phyloP scores from a whole-genome alignment of 1,140 invertebrate species.

The Drosophila biarmipes region DNA sequence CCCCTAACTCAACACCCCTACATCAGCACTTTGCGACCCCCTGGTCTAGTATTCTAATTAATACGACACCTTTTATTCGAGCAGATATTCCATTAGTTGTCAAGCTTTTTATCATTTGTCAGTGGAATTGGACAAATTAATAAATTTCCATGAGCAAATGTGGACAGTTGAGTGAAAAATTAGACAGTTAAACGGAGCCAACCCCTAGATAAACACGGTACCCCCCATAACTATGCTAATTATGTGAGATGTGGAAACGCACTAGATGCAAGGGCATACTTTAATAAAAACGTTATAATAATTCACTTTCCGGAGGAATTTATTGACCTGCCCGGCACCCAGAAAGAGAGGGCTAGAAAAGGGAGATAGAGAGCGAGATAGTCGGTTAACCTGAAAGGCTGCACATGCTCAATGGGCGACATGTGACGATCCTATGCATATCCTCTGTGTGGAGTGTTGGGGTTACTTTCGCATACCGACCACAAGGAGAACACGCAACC shows the following conservation, averaged over 20 bases:
- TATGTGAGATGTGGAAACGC: slow-evolving; percentile 60
- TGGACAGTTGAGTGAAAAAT: slow-evolving; percentile 81
- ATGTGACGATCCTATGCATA: slow-evolving; percentile 48
- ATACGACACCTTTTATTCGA: slow-evolving; percentile 65
- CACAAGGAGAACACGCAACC: slow-evolving; percentile 61
- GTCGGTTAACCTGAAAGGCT: slow-evolving; percentile 73
- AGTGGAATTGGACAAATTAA: slow-evolving; percentile 78
- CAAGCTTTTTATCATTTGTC: slow-evolving; percentile 82
- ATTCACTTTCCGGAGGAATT: slow-evolving; percentile 74
- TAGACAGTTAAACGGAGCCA: slow-evolving; percentile 59
- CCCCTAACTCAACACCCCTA: slow-evolving; percentile 23
- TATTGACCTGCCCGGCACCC: slow-evolving; percentile 58
- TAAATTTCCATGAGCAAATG: slow-evolving; percentile 75
- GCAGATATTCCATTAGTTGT: slow-evolving; percentile 59
- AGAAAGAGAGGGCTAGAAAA: slow-evolving; percentile 8
- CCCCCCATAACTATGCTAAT: slow-evolving; percentile 76
- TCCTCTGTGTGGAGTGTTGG: slow-evolving; percentile 22
- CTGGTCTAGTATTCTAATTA: slow-evolving; percentile 62
- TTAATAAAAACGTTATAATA: slow-evolving; percentile 83
- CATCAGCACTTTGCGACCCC: slow-evolving; percentile 10
- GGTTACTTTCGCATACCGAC: slow-evolving; percentile 58
- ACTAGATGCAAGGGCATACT: slow-evolving; percentile 46
- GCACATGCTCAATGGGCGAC: slow-evolving; percentile 78
- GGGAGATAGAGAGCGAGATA: slow-evolving; percentile 14
- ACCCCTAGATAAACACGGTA: slow-evolving; percentile 36